phyloP scores from a whole-genome alignment of 2,888 invertebrate genomes.

The Conchocele bisecta region DNA sequence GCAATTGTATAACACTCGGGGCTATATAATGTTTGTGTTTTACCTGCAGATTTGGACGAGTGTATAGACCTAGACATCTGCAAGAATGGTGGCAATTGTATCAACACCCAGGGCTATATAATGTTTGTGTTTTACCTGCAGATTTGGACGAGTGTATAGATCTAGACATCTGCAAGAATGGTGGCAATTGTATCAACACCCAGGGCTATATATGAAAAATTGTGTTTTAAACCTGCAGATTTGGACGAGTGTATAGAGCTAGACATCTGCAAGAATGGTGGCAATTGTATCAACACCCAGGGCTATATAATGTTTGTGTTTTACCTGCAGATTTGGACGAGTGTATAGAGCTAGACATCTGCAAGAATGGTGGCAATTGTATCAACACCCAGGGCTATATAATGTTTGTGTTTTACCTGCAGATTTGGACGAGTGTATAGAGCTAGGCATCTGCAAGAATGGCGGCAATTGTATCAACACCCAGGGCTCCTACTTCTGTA shows the following conservation, averaged over 20 bases:
- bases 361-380: slow-evolving; percentile 41
- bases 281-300: slow-evolving; percentile 37
- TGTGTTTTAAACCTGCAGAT: too few species aligned
- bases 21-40: too few species aligned
- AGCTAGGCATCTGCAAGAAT: slow-evolving; percentile 56
- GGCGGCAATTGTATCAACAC: slow-evolving; percentile 64
- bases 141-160: too few species aligned
- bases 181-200: too few species aligned
- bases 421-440: slow-evolving; percentile 61
- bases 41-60: too few species aligned
- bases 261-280: slow-evolving; percentile 36
- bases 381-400: slow-evolving; percentile 40
- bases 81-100: slow-evolving; percentile 59
- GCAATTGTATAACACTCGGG: too few species aligned
- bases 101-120: slow-evolving; percentile 61
- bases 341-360: slow-evolving; percentile 22
- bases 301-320: too few species aligned
- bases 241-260: too few species aligned
- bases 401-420: too few species aligned
- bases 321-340: slow-evolving; percentile 46
- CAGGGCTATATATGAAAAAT: too few species aligned
- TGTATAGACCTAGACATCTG: slow-evolving; percentile 55
- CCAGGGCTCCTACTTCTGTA: slow-evolving; percentile 60
- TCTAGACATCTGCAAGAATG: too few species aligned
- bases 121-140: too few species aligned